Evolutionary conservation across 2,888 invertebrate species (phyloP).

Genomic region (Heliconius sara): DNA sequence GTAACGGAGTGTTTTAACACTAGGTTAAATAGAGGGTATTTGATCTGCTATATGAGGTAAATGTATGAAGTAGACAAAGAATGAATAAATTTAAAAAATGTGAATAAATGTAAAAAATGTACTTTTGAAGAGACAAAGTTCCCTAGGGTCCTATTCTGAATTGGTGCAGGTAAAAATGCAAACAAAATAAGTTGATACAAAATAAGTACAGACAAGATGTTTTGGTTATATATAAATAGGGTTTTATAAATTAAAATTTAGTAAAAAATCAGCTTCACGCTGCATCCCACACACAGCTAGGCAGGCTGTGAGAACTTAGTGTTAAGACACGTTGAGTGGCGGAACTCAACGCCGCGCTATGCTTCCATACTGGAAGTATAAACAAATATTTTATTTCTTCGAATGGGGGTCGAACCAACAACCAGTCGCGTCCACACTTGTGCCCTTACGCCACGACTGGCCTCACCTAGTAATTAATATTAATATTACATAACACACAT

Average conservation of each 20-base stretch:
- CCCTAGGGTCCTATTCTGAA: neutral
- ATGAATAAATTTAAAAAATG: neutral
- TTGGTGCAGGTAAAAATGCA: neutral
- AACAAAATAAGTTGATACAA: neutral
- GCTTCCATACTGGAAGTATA: too few relatives aligned
- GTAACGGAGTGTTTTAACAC: too few relatives aligned
- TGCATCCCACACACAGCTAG: too few relatives aligned
- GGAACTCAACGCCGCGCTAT: too few relatives aligned
- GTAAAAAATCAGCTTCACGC: too few relatives aligned
- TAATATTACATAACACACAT: conserved; percentile 26
- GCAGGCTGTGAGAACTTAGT: too few relatives aligned
- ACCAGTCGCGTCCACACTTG: too few relatives aligned
- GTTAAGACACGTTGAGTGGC: too few relatives aligned
- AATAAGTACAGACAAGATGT: neutral
- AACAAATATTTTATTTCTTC: too few relatives aligned
- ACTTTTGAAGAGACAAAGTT: neutral
- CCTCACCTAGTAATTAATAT: conserved; percentile 21
- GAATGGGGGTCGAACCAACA: too few relatives aligned
- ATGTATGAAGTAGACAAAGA: neutral
- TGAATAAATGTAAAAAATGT: neutral
- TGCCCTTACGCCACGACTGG: too few relatives aligned
- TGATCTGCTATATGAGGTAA: neutral
- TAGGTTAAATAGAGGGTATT: too few relatives aligned
- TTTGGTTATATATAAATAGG: neutral
- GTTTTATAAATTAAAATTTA: neutral